Conservation (phyloP, 2,888 invertebrate genomes). For the Drosophila phalerata region DNA sequence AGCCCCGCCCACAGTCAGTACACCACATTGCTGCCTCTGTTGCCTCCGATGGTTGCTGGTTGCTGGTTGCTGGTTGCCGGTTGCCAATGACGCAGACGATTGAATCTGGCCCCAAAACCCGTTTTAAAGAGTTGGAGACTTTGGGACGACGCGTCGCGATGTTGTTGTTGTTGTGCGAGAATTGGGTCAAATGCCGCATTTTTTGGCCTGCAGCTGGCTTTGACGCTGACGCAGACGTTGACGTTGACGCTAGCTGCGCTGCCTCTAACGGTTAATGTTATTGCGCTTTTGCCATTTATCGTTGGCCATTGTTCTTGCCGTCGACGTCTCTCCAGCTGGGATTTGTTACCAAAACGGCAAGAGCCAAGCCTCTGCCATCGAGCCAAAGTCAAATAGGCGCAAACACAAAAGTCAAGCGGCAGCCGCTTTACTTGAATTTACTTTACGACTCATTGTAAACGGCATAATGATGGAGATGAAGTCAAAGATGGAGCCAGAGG, state of each 20-base stretch:
- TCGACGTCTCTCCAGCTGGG: conserved; percentile 26
- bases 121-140: conserved; percentile 62
- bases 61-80: background rate
- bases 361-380: conserved; percentile 6
- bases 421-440: conserved; percentile 65
- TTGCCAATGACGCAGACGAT: conserved; percentile 69
- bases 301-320: conserved; percentile 51
- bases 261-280: conserved; percentile 80
- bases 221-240: conserved; percentile 8
- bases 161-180: conserved; percentile 33
- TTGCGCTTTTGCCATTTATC: conserved; percentile 74
- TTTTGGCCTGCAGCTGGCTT: conserved; percentile 63
- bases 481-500: conserved; percentile 22
- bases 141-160: conserved; percentile 23
- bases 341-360: conserved; percentile 28
- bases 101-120: conserved; percentile 62
- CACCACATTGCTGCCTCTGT: conserved; percentile 8
- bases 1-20: background rate
- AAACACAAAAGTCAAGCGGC: conserved; percentile 69
- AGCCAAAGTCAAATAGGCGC: conserved; percentile 61
- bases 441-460: conserved; percentile 77
- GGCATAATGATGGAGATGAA: conserved; percentile 67
- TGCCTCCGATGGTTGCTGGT: background rate
- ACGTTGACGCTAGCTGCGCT: conserved; percentile 40
- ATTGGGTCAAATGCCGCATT: conserved; percentile 76